These are phyloP conservation scores for Muricea muricata DNA, from an alignment of 92 coral and sea anemone genomes.

Conservation along the genomic window DNA sequence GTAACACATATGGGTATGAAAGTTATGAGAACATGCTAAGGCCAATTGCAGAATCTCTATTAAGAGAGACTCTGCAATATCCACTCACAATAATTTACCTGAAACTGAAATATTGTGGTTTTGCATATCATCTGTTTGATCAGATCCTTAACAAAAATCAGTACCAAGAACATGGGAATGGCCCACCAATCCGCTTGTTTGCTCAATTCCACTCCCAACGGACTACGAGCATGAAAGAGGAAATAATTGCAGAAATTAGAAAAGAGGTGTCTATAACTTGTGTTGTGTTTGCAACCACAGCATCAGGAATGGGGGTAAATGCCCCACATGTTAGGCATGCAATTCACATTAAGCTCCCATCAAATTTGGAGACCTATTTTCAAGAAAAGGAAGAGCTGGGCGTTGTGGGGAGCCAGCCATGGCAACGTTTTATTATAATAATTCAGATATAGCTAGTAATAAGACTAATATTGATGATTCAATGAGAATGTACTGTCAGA, in stretches of 20 bases:
- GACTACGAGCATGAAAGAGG: background rate
- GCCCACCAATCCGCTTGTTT: background rate
- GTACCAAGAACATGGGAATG: background rate
- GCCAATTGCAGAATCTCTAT: conserved; percentile 46
- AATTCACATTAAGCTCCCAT: conserved; percentile 28
- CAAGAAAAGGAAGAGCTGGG: conserved; percentile 35
- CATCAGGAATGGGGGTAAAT: conserved; percentile 12
- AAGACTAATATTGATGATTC: conserved; percentile 45
- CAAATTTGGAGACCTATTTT: conserved; percentile 17
- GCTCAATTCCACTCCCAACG: conserved; percentile 20
- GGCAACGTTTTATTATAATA: conserved; percentile 31
- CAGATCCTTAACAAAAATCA: conserved; percentile 29
- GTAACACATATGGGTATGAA: conserved; percentile 16
- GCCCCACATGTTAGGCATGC: conserved; percentile 19
- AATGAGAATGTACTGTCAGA: conserved; percentile 34
- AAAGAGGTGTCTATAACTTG: background rate
- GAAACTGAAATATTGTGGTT: conserved; percentile 59
- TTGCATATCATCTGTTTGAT: conserved; percentile 49
- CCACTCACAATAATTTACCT: conserved; percentile 47
- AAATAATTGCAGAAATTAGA: conserved; percentile 18
- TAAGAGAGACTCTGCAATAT: background rate
- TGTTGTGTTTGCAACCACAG: conserved; percentile 6
- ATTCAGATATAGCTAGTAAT: conserved; percentile 29
- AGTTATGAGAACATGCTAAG: conserved; percentile 35
- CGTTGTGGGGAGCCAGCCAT: conserved; percentile 27